Evolutionary conservation across 2,888 invertebrate genomes (phyloP).

Genomic region (Lycaena phlaeas): DNA sequence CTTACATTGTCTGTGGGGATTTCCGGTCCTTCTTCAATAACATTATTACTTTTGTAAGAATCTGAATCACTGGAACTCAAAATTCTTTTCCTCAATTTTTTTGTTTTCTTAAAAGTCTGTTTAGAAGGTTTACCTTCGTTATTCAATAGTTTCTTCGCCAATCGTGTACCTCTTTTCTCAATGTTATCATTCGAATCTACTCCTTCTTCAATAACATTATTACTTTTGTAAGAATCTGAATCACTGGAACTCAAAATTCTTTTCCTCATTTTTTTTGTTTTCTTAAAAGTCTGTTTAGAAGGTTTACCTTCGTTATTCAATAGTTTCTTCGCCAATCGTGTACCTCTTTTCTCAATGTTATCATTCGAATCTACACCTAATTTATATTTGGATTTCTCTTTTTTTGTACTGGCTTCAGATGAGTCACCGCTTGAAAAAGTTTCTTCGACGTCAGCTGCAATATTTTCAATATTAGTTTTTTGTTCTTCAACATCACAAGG

Average conservation of each 20-base stretch:
- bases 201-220: background rate
- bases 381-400: constrained; percentile 11
- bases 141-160: background rate
- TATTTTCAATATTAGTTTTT: too few species aligned
- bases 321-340: background rate
- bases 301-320: background rate
- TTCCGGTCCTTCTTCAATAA: background rate
- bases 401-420: constrained; percentile 1
- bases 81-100: constrained; percentile 14
- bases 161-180: constrained; percentile 1
- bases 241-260: constrained; percentile 14
- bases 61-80: background rate
- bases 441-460: background rate
- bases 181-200: background rate
- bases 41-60: background rate
- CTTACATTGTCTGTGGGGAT: too few species aligned
- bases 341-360: background rate
- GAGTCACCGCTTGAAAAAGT: background rate
- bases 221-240: background rate
- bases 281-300: background rate
- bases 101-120: background rate
- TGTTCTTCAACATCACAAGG: too few species aligned
- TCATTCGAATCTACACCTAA: constrained; percentile 11
- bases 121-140: background rate
- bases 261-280: background rate